Conservation (phyloP, 2,797 vertebrate species). For the Bovichtus variegatus region DNA sequence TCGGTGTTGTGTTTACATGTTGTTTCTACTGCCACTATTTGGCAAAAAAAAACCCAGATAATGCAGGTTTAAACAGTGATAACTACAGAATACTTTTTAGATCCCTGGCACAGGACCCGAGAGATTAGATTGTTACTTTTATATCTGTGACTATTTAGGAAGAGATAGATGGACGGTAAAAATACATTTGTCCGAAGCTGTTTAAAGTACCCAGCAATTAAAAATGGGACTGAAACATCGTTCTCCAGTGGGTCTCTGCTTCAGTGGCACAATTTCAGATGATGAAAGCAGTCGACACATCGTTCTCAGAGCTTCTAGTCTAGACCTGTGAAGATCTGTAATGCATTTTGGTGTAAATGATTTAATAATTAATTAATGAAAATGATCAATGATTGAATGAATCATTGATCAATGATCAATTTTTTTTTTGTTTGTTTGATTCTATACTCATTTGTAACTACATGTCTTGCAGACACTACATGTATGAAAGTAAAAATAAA, state of each 20-base stretch:
- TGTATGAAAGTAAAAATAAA: neutral
- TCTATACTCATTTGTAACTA: neutral
- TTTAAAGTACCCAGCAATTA: slow-evolving; percentile 36
- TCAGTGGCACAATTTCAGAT: slow-evolving; percentile 26
- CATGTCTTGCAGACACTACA: neutral
- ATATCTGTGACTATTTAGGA: slow-evolving; percentile 15
- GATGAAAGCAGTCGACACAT: slow-evolving; percentile 6
- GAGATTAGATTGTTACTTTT: neutral
- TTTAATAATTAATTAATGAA: neutral
- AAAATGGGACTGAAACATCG: slow-evolving; percentile 29
- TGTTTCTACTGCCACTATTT: neutral
- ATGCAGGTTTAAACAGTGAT: neutral
- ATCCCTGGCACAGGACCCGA: neutral
- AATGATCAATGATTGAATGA: too few species aligned
- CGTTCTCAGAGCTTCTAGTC: slow-evolving; percentile 7
- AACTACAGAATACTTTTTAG: neutral
- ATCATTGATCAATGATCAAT: neutral
- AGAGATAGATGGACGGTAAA: neutral
- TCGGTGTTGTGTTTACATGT: neutral
- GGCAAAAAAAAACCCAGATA: neutral
- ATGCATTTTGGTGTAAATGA: slow-evolving; percentile 4
- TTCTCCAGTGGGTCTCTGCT: slow-evolving; percentile 21
- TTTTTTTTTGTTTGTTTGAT: neutral
- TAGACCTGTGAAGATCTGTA: slow-evolving; percentile 1
- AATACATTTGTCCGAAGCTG: slow-evolving; percentile 4